Conservation (phyloP, 2,888 invertebrate species). For the Diabrotica balteata region DNA sequence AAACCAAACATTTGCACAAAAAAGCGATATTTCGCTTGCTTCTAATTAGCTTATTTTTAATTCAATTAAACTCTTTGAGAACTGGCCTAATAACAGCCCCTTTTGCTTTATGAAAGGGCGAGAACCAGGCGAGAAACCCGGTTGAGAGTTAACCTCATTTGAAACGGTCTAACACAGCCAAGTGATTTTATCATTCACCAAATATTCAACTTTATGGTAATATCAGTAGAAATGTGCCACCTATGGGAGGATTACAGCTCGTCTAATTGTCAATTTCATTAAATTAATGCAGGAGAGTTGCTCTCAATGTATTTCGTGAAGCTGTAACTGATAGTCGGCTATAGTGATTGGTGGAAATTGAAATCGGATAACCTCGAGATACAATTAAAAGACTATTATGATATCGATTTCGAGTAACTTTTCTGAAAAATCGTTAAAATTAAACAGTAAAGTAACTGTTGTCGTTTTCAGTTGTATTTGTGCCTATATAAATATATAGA, state of each 20-base stretch:
- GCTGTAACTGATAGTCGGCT: slow-evolving; percentile 15
- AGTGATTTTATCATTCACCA: slow-evolving; percentile 20
- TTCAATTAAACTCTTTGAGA: background rate
- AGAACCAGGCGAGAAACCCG: slow-evolving; percentile 5
- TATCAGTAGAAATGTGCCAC: slow-evolving; percentile 16
- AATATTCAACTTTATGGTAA: slow-evolving; percentile 25
- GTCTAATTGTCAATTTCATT: slow-evolving; percentile 25
- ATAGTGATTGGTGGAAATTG: slow-evolving; percentile 14
- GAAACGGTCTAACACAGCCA: slow-evolving; percentile 9
- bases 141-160: slow-evolving; percentile 11
- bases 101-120: slow-evolving; percentile 7
- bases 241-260: slow-evolving; percentile 13
- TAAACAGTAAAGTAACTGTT: too few species aligned
- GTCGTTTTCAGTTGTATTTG: too few species aligned
- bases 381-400: background rate
- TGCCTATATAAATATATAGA: too few species aligned
- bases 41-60: too few species aligned
- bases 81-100: slow-evolving; percentile 8
- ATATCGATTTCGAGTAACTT: too few species aligned
- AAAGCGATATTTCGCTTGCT: too few species aligned
- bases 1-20: too few species aligned
- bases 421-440: too few species aligned
- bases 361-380: slow-evolving; percentile 8
- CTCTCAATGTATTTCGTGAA: slow-evolving; percentile 12
- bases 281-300: slow-evolving; percentile 22